These are phyloP conservation scores for Caenorhabditis briggsae DNA, from an alignment of 1,140 invertebrate species.

Conservation along the genomic window DNA sequence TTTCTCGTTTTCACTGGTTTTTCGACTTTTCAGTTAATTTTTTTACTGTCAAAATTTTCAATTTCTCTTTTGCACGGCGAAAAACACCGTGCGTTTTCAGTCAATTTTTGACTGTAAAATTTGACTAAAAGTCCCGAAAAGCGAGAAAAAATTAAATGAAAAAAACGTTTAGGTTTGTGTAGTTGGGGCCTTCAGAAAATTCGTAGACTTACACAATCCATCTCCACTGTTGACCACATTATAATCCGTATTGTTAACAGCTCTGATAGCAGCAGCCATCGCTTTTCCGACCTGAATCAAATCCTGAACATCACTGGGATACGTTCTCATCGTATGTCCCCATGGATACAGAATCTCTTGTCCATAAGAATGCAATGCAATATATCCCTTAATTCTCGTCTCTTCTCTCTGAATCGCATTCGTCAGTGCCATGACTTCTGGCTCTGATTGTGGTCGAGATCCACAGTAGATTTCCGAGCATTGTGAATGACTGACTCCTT, in stretches of 20 bases:
- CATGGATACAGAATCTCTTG: constrained; percentile 79
- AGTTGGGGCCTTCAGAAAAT: too few species aligned
- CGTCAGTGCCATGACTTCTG: constrained; percentile 67
- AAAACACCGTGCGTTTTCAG: too few species aligned
- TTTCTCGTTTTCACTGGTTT: too few species aligned
- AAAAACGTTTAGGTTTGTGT: too few species aligned
- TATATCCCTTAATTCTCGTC: constrained; percentile 68
- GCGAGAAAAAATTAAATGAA: too few species aligned
- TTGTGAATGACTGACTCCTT: constrained; percentile 66
- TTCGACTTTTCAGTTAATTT: too few species aligned
- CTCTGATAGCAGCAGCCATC: constrained; percentile 68
- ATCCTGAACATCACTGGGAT: constrained; percentile 76
- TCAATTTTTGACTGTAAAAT: too few species aligned
- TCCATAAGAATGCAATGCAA: constrained; percentile 74
- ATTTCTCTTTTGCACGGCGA: too few species aligned
- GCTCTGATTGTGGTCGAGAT: constrained; percentile 66
- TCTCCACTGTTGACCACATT: constrained; percentile 67
- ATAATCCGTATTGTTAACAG: constrained; percentile 66
- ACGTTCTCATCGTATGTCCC: constrained; percentile 77
- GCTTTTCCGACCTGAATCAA: constrained; percentile 75
- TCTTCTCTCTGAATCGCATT: constrained; percentile 64
- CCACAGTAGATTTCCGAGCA: constrained; percentile 72
- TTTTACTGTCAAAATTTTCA: too few species aligned
- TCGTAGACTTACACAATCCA: constrained; percentile 69
- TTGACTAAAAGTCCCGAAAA: too few species aligned